Evolutionary conservation across 2,797 vertebrate genomes (phyloP).

Genomic region (Pangasius macronema): DNA sequence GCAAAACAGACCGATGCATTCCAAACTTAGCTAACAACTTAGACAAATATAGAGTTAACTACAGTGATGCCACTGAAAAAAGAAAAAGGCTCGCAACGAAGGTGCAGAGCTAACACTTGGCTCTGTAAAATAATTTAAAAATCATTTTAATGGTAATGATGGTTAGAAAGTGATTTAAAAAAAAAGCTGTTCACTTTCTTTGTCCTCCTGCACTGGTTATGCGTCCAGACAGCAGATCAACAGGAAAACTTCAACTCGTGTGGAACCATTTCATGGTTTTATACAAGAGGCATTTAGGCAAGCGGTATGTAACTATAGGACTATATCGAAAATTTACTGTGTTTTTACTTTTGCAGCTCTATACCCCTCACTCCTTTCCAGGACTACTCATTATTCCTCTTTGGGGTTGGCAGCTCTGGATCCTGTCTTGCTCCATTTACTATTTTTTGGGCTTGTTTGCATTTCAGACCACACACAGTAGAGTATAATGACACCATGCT

Average conservation of each 20-base stretch:
- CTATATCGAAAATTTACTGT: neutral
- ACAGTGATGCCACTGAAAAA: neutral
- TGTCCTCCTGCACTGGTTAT: neutral
- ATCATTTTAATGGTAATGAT: neutral
- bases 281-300: neutral
- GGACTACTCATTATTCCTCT: neutral
- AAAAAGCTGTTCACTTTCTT: neutral
- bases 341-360: neutral
- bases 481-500: neutral
- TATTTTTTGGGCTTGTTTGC: neutral
- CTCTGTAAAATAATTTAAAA: neutral
- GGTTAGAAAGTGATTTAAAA: neutral
- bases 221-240: neutral
- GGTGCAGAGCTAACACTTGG: neutral
- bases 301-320: neutral
- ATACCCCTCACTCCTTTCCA: neutral
- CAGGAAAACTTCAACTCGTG: neutral
- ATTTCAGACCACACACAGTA: neutral
- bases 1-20: neutral
- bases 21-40: neutral
- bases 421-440: neutral
- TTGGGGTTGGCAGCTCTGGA: neutral
- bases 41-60: neutral
- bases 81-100: neutral
- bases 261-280: neutral